Evolutionary conservation across 2,888 invertebrate species (phyloP), one percentile per base, ranked within the genome.

Genomic region (Tetramorium bicarinatum): DNA sequence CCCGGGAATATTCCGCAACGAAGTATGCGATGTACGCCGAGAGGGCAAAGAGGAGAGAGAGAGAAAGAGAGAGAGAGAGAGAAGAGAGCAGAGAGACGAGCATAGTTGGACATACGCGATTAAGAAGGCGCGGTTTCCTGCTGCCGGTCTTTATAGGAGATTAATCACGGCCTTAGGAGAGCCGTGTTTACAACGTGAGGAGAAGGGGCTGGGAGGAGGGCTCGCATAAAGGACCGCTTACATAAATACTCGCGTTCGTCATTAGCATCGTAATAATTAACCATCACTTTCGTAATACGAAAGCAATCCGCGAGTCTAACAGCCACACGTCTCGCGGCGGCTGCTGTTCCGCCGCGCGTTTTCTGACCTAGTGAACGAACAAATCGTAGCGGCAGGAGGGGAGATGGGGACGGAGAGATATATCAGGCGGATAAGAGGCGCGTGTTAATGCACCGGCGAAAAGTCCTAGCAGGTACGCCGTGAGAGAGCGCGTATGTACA

Each of bases 51-150:
- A 38, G 29, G 13, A 62, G 11, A 66, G 38, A 25, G 41, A 38
- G 25, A 44, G 15, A 44, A 21, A 25, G 44, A 44, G 61, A 61
- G 61, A 21, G 59, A 34, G 29, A 29, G 61, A 34, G 77, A 21
- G 64, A 62, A 8, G 15, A 34, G 62, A 49, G 34, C 38, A 21
- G 75, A n/a, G 49, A 87, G 59, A 41, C 34, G 52, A 69, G 72
- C 82, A 71, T 54, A 47, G 66, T 76, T 79, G 79, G 79, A 85
- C 61, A 76, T 61, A 64, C 56, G 67, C 84, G 86, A 88, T 88
- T 86, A 85, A 85, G 83, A 79, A 86, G 88, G 88, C 82, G 88
- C 88, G 84, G 83, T 88, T 88, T 88, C 88, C 86, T 88, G 86
- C 84, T 67, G 81, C 67, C 79, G 59, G 82, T 61, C 67, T 81